A percentile compares a stretch with the other conserved stretches of the same genome.
These are phyloP conservation scores for Scaptodrosophila lebanonensis DNA, from an alignment of 1,140 invertebrate genomes.

Conservation along the genomic window DNA sequence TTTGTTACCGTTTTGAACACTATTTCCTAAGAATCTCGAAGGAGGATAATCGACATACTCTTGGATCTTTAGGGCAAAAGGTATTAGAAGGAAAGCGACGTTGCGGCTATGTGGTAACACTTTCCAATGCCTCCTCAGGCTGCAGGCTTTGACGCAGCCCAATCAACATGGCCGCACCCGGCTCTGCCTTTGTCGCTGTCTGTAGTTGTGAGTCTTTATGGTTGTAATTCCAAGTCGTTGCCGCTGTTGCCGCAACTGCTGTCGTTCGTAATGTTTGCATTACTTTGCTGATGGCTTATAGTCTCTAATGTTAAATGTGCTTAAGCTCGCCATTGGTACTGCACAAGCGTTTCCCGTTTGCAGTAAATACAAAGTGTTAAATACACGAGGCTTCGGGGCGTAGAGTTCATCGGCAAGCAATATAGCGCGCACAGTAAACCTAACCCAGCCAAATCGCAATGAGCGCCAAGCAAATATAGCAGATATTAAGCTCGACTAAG, in stretches of 20 bases:
- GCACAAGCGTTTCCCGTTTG: constrained; percentile 23
- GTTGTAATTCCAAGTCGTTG: constrained; percentile 36
- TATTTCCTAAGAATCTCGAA: no score
- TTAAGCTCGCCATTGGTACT: constrained; percentile 41
- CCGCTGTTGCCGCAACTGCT: no score
- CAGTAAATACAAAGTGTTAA: constrained; percentile 67
- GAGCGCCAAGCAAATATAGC: constrained; percentile 47
- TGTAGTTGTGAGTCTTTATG: constrained; percentile 42
- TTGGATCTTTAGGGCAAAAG: no score
- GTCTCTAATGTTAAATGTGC: constrained; percentile 48
- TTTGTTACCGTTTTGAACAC: no score
- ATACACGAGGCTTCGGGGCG: constrained; percentile 35
- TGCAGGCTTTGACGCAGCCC: constrained; percentile 49
- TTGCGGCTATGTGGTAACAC: constrained; percentile 56
- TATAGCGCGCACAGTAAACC: constrained; percentile 8
- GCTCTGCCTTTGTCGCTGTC: constrained; percentile 9
- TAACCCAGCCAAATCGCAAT: no score
- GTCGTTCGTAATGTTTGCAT: constrained; percentile 21
- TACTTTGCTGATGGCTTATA: constrained; percentile 33
- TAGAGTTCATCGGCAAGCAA: no score
- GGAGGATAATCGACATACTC: no score
- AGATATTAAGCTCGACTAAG: no score
- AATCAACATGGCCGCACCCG: constrained; percentile 39
- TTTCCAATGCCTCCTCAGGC: constrained; percentile 42
- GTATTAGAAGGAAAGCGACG: no score